Conservation (phyloP, 2,888 invertebrate species). For the Luperina nickerlii region DNA sequence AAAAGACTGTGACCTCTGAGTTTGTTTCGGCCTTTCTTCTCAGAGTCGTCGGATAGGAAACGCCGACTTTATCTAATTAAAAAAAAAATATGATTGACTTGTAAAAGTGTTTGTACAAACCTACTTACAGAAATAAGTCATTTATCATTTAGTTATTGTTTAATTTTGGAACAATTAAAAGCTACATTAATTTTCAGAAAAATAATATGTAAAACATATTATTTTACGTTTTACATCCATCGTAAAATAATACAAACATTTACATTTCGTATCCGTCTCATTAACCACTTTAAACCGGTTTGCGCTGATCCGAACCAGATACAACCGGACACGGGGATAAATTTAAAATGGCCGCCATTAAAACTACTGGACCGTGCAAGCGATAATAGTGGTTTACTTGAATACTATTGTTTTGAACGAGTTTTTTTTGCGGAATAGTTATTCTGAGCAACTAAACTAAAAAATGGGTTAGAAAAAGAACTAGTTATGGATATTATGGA, state of each 20-base stretch:
- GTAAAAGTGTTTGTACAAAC: no score
- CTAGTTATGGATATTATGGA: no score
- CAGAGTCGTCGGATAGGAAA: no score
- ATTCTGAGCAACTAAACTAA: not conserved
- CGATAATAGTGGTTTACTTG: slow-evolving; percentile 52
- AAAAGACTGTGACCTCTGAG: no score
- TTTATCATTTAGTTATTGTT: no score
- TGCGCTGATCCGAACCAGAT: slow-evolving; percentile 28
- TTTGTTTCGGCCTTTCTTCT: no score
- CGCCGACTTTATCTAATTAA: no score
- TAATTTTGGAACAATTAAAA: not conserved
- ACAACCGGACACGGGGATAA: slow-evolving; percentile 43
- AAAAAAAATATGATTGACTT: no score
- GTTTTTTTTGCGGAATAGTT: not conserved
- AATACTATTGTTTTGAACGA: slow-evolving; percentile 29
- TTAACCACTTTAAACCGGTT: slow-evolving; percentile 34
- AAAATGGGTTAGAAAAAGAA: not conserved
- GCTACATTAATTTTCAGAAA: no score
- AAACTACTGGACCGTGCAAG: slow-evolving; percentile 49
- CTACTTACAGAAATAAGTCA: no score
- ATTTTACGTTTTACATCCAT: not conserved
- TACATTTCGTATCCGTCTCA: not conserved
- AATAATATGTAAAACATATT: not conserved
- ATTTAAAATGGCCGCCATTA: slow-evolving; percentile 47
- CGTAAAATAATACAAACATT: slow-evolving; percentile 21